Evolutionary conservation across 1,140 invertebrate genomes (phyloP), one percentile per base, ranked within the genome.

Genomic region (Ylistrum balloti): DNA sequence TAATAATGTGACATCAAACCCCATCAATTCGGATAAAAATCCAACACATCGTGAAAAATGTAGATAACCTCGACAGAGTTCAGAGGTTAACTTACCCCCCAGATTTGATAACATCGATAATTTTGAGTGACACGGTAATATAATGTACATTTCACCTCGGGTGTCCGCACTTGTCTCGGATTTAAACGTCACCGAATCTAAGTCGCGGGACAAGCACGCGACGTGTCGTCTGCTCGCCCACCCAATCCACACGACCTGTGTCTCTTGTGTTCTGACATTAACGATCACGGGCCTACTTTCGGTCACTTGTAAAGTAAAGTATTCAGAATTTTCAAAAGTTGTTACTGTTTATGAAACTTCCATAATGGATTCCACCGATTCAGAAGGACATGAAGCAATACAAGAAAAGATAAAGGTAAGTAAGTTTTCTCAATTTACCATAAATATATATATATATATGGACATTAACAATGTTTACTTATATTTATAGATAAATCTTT

Each of bases 31-130:
- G 56, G 56, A 74, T 74, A 74, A 74, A 74, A 74, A n/a, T 74
- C 22, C n/a, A 74, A n/a, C 56, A n/a, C 56, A 28, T 5, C 7
- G n/a, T 74, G 0, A n/a, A 28, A 74, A 28, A 28, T 28, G n/a
- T n/a, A 74, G 56, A 74, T 74, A 74, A 74, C 22, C 56, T n/a
- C 56, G 22, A 11, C 56, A n/a, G 22, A 28, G 56, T 9, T 74
- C 56, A 74, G 22, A 11, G 56, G 56, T 74, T n/a, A 74, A 74
- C 56, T 28, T 11, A 48, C 56, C 56, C 56, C 56, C 41, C 20
- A n/a, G 56, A 74, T 74, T 74, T n/a, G 56, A 74, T 74, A 74
- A 74, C 56, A 74, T 74, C 56, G 56, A 74, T 74, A 74, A 74
- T 74, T 74, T 74, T 74, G 56, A 74, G 22, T 74, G 56, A 74